phyloP scores from a whole-genome alignment of 2,113 vertebrate genomes.

The Chaetops frenatus region DNA sequence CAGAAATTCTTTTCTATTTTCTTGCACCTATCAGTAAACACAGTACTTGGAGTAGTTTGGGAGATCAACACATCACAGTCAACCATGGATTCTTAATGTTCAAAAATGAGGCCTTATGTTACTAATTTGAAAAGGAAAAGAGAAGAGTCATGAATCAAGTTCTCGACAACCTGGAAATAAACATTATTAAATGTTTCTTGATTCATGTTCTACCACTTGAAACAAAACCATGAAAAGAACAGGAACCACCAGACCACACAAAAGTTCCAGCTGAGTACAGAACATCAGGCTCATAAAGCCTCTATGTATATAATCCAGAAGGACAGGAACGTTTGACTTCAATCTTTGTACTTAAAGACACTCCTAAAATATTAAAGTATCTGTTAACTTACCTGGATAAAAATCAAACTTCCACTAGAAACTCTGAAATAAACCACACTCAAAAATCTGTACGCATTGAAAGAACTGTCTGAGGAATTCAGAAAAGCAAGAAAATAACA shows the following conservation, averaged over 20 bases:
- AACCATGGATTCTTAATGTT: fast-evolving
- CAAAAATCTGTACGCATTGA: not conserved
- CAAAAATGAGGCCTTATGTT: not conserved
- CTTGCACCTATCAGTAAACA: not conserved
- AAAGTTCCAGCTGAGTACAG: not conserved
- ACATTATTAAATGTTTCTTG: not conserved
- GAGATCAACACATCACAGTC: not conserved
- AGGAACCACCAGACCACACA: not conserved
- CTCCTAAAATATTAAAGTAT: not conserved
- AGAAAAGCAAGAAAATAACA: not conserved
- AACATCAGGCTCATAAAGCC: not conserved
- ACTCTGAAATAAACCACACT: not conserved
- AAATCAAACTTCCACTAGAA: not conserved
- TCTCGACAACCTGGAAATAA: not conserved
- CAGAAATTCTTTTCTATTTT: not conserved
- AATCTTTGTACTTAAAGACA: not conserved
- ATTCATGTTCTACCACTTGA: not conserved
- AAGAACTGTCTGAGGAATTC: not conserved
- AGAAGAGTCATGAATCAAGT: not conserved
- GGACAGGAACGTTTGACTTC: not conserved
- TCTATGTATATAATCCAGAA: not conserved
- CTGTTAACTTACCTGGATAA: not conserved
- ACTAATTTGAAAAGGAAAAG: not conserved
- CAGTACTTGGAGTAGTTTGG: not conserved
- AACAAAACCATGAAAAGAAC: not conserved